Conservation (phyloP, 92 coral and sea anemone species). For the Heteractis magnifica region DNA sequence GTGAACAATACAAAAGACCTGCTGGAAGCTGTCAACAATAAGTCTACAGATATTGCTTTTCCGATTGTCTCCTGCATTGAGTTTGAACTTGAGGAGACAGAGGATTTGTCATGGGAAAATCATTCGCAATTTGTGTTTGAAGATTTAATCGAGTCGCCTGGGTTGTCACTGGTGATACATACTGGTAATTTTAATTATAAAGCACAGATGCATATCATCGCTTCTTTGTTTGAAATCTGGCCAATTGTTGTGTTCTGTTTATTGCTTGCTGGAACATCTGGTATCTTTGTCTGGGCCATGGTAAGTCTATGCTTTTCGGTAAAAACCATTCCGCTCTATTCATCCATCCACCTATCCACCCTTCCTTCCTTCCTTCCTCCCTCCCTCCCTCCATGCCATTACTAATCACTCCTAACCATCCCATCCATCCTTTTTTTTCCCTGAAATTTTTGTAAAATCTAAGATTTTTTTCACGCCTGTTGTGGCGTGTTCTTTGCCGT, state of each 20-base stretch:
- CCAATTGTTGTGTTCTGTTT: constrained; percentile 51
- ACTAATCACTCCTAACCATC: too few species aligned
- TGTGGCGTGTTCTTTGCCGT: too few species aligned
- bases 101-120: background rate
- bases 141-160: constrained; percentile 29
- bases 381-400: background rate
- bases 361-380: background rate
- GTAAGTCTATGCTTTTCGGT: constrained; percentile 28
- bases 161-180: constrained; percentile 45
- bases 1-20: constrained; percentile 14
- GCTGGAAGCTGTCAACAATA: background rate
- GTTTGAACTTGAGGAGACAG: constrained; percentile 22
- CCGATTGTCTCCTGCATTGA: constrained; percentile 26
- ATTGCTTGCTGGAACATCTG: constrained; percentile 59
- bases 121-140: constrained; percentile 21
- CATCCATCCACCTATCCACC: background rate
- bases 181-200: constrained; percentile 13
- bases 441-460: background rate
- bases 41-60: constrained; percentile 29
- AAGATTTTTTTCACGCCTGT: too few species aligned
- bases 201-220: constrained; percentile 25
- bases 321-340: background rate
- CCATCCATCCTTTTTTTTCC: background rate
- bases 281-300: constrained; percentile 61
- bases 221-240: constrained; percentile 39